Conservation (phyloP, 2,113 vertebrate species). For the Falco punctatus region DNA sequence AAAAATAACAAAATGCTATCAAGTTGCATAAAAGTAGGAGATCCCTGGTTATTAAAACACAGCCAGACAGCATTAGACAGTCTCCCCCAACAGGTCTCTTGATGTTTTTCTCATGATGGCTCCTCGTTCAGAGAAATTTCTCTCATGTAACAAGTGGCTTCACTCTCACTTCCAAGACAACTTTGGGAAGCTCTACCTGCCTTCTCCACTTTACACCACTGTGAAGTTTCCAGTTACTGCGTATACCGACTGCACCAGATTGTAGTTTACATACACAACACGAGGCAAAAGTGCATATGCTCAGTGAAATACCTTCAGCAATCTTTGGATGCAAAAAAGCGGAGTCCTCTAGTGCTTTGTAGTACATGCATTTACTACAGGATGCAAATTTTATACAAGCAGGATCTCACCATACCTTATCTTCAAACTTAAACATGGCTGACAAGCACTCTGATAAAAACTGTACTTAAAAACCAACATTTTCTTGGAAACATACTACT, state of each 20-base stretch:
- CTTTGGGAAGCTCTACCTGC: neutral
- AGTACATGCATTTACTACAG: neutral
- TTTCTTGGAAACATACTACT: neutral
- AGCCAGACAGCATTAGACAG: neutral
- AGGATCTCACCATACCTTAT: neutral
- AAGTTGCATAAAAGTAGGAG: neutral
- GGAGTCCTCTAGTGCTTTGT: neutral
- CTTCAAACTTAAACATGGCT: neutral
- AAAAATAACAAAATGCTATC: neutral
- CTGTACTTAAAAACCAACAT: accelerated
- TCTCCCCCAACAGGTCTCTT: neutral
- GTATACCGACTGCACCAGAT: accelerated
- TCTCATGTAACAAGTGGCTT: neutral
- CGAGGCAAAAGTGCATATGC: neutral
- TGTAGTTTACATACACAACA: neutral
- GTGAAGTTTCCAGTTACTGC: neutral
- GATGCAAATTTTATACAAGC: neutral
- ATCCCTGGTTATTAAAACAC: neutral
- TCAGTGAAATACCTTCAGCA: neutral
- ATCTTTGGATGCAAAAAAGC: neutral
- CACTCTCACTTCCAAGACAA: neutral
- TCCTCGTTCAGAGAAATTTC: neutral
- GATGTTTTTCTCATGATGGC: neutral
- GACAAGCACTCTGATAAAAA: neutral
- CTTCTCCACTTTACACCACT: neutral